Base-by-base conservation (phyloP, 2,888 invertebrate genomes). In the Antheraea yamamai region DNA sequence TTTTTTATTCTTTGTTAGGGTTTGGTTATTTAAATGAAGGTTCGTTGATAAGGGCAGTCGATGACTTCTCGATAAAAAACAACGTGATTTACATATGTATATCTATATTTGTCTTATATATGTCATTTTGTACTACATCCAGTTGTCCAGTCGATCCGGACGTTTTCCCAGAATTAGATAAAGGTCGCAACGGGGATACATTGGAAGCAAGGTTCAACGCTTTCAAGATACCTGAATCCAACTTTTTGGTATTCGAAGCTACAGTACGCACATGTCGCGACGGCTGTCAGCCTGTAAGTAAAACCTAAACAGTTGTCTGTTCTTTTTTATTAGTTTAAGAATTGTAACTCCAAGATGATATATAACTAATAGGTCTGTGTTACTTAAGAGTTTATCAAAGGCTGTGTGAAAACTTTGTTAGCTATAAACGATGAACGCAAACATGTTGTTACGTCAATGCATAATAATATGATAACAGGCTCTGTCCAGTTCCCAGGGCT, bases 151-250 rank as follows among this genome's bases (percentile, higher is more conserved):
- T 98, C 0, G 98, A 98, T 90, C 97, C 97, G 26, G 98, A 97
- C 85, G 98, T 98, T 0, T 98, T 98, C 95, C 98, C 98, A 0
- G 98, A 98, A 86, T 89, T 98, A 81, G 98, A 98, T 87, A 97
- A 97, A 85, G 96, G 98, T 0, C 96, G 98, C 39, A 98, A 96
- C 83, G 97, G 98, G 0, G 98, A 98, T 85, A 98, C 97, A 6
- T 92, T 98, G 74, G 98, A 98, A 94, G 98, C 98, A 0, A 96
- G 98, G 83, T 98, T 98, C 89, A 98, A 98, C 89, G 98, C 98
- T 0, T 98, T 98, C 88, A 98, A 98, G 92, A 98, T 98, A 80
- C 98, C 98, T 0, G 98, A 98, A 92, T 98, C 98, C 0, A 98
- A 98, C 90, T 98, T 98, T 95, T 92, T 98, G 81, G 98, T 98